Base-by-base conservation (phyloP, 2,888 invertebrate genomes). In the Ophraella communa region DNA sequence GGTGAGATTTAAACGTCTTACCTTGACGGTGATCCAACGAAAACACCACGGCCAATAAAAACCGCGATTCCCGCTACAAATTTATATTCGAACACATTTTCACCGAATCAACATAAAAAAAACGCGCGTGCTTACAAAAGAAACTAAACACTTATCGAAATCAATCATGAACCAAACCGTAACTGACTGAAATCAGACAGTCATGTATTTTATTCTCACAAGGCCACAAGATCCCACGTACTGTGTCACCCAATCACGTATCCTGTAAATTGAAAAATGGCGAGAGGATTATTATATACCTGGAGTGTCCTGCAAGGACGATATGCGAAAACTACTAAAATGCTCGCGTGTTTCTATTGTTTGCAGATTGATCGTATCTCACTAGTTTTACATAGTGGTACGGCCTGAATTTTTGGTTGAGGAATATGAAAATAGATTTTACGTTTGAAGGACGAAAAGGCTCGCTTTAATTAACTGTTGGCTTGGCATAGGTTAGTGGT, bases 181-280 rank as follows among this genome's bases (percentile, higher is more conserved):
- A 71, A 73, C 76, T 76, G 77, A 77, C 76, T 77, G 76, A 76
- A 78, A 76, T 76, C 76, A 72, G 75, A 74, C 76, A 73, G 74
- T 78, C 76, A 73, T 76, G 74, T 77, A 76, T 77, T 5, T 64
- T 74, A 75, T 76, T 76, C 75, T 74, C 75, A 76, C 78, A 80
- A 80, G 79, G 79, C 76, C 79, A 75, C 73, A 72, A 70, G 74
- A 73, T 72, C 76, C 75, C 77, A 78, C 64, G 33, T 51, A 23
- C 39, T 45, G 10, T 53, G 23, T 21, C 52, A 23, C 44, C 27
- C 33, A 33, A 61, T 54, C 54, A 39, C 20, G 27, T 49, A 20
- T 62, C 56, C 54, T 57, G 45, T 42, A 21, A 45, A 53, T 39
- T 30, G 14, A 51, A 21, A 24, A 49, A 57, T 56, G 54, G 57